Evolutionary conservation across 2,113 vertebrate species (phyloP).

Genomic region (Epinephelus moara): DNA sequence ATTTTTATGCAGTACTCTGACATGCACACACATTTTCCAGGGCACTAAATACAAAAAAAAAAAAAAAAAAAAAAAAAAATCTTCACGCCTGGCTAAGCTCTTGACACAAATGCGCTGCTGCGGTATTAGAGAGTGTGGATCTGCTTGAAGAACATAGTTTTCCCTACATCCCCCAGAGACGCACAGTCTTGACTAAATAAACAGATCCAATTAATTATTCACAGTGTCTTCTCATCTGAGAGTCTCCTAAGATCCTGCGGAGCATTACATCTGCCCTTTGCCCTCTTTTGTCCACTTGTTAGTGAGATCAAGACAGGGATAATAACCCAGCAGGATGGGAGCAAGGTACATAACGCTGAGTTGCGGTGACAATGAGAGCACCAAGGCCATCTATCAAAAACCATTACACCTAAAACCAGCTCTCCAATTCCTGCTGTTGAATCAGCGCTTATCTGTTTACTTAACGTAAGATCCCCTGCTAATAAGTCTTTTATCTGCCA

Average conservation of each 20-base stretch:
- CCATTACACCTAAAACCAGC: not conserved
- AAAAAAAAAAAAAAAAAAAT: slow-evolving; percentile 7
- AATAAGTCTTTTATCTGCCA: too few relatives aligned
- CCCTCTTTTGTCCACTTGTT: slow-evolving; percentile 51
- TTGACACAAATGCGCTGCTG: slow-evolving; percentile 70
- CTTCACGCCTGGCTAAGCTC: slow-evolving; percentile 64
- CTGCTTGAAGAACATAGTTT: slow-evolving; percentile 46
- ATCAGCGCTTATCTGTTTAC: too few relatives aligned
- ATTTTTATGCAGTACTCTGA: slow-evolving; percentile 23
- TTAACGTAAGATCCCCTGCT: too few relatives aligned
- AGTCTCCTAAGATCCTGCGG: slow-evolving; percentile 28
- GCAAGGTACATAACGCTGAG: slow-evolving; percentile 17
- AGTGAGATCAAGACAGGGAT: slow-evolving; percentile 33
- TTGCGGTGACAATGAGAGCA: slow-evolving; percentile 38
- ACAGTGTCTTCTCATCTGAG: slow-evolving; percentile 57
- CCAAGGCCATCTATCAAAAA: slow-evolving; percentile 68
- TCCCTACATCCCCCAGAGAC: slow-evolving; percentile 48
- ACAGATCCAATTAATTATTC: slow-evolving; percentile 75
- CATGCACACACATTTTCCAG: slow-evolving; percentile 39
- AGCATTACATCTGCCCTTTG: slow-evolving; percentile 51
- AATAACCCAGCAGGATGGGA: not conserved
- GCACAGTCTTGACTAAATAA: slow-evolving; percentile 66
- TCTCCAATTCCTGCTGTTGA: too few relatives aligned
- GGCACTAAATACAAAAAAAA: slow-evolving; percentile 27
- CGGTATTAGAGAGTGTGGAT: slow-evolving; percentile 54